A percentile compares a stretch with the other conserved stretches of the same genome.
Conservation (phyloP, 37 sponge, comb jelly and placozoan species). For the Tethya wilhelma region DNA sequence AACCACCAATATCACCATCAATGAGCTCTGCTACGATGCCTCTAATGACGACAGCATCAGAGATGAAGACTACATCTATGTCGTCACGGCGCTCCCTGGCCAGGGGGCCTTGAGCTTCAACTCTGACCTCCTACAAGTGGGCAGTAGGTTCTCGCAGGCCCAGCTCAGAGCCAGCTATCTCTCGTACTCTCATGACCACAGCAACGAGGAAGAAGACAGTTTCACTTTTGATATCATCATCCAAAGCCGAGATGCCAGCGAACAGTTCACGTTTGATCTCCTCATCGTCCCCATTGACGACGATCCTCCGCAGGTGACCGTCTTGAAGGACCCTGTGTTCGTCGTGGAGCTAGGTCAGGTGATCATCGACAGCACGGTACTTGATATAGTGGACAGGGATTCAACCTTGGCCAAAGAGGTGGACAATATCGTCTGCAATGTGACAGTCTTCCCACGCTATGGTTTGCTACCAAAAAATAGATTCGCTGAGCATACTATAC, state of each 20-base stretch:
- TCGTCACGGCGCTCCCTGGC: slow-evolving; percentile 11
- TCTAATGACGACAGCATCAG: slow-evolving; percentile 7
- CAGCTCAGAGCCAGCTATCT: slow-evolving; percentile 15
- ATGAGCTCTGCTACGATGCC: slow-evolving; percentile 21
- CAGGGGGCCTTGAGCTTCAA: slow-evolving; percentile 22
- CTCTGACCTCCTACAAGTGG: not conserved
- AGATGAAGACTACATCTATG: slow-evolving; percentile 18
- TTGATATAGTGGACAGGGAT: slow-evolving; percentile 15
- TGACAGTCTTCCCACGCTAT: not conserved
- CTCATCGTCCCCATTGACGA: slow-evolving; percentile 46
- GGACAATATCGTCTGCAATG: slow-evolving; percentile 13
- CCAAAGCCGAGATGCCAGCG: not conserved
- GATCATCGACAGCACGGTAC: not conserved
- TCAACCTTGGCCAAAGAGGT: not conserved
- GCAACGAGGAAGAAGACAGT: slow-evolving; percentile 24
- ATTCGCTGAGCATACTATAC: not conserved
- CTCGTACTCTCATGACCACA: slow-evolving; percentile 47
- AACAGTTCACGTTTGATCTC: slow-evolving; percentile 22
- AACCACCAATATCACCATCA: slow-evolving; percentile 12
- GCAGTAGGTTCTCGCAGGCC: slow-evolving; percentile 22
- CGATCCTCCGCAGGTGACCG: slow-evolving; percentile 28
- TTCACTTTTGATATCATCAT: slow-evolving; percentile 40
- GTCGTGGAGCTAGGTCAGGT: not conserved
- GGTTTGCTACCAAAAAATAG: not conserved
- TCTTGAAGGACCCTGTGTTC: slow-evolving; percentile 2